Percentiles rank a stretch among this genome's conserved stretches.
These are phyloP conservation scores for Poeciliopsis turrubarensis DNA, from an alignment of 2,113 vertebrate species.

Conservation along the genomic window DNA sequence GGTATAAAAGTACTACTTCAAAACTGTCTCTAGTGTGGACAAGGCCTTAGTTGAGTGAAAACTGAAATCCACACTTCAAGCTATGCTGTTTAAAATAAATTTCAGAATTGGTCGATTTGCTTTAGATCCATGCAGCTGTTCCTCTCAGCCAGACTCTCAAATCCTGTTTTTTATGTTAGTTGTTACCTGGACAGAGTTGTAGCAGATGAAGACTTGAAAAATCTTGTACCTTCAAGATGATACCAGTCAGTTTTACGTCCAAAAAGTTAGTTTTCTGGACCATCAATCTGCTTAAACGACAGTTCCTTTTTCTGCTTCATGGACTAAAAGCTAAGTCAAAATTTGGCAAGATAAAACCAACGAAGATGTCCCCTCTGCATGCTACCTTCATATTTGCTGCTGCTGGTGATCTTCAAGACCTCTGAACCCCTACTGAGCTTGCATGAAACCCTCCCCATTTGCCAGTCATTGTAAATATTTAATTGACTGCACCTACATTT, in stretches of 20 bases:
- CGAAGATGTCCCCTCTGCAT: slow-evolving; percentile 16
- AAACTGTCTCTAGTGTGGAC: too few species aligned
- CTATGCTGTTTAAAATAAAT: neutral
- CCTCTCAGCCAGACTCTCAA: too few species aligned
- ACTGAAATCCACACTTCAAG: neutral
- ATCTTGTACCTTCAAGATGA: neutral
- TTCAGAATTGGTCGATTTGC: neutral
- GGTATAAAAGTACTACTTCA: too few species aligned
- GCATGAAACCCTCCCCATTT: slow-evolving; percentile 69
- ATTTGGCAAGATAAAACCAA: slow-evolving; percentile 30
- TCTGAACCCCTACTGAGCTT: slow-evolving; percentile 14
- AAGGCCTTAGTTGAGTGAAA: neutral
- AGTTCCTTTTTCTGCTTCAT: neutral
- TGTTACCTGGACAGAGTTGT: neutral
- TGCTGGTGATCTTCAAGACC: slow-evolving; percentile 45
- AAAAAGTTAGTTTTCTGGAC: neutral
- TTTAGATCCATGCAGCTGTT: neutral
- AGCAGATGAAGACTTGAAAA: too few species aligned
- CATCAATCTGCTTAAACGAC: slow-evolving; percentile 6
- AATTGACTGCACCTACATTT: slow-evolving; percentile 63
- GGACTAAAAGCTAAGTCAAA: slow-evolving; percentile 31
- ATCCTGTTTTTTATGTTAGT: neutral
- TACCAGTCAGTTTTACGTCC: slow-evolving; percentile 3
- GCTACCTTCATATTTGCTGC: slow-evolving; percentile 12
- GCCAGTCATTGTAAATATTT: slow-evolving; percentile 67